Evolutionary conservation across 2,888 invertebrate genomes (phyloP), one percentile per base, ranked within the genome.

Genomic region (Arenicola marina): DNA sequence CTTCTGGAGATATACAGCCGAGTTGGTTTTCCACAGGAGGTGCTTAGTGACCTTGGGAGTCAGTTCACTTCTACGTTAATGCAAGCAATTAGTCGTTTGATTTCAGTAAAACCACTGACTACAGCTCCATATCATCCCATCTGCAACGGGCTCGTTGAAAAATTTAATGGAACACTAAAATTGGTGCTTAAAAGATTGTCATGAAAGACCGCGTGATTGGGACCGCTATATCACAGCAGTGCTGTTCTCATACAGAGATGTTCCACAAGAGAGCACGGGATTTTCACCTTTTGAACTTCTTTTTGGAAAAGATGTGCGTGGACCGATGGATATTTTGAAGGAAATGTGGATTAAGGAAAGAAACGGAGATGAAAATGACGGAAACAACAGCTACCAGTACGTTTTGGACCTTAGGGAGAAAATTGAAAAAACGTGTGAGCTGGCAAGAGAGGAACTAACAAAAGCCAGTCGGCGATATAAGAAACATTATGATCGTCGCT

Each of bases 161-260:
- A n/a, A n/a, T n/a, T n/a, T n/a, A n/a, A n/a, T n/a, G n/a, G n/a
- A n/a, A n/a, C n/a, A n/a, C n/a, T n/a, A n/a, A n/a, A n/a, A n/a
- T n/a, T n/a, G n/a, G n/a, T n/a, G n/a, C n/a, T n/a, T n/a, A n/a
- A n/a, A n/a, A n/a, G n/a, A n/a, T n/a, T n/a, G n/a, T n/a, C n/a
- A n/a, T 11, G 58, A 67, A 24, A 62, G 43, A 38, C 66, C 66
- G 26, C 53, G 62, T 18, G 61, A 71, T 26, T 72, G 72, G 71
- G 71, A 74, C 51, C 51, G 63, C 34, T 70, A 65, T 48, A 26
- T 70, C 7, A 24, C 64, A 28, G 45, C 65, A 4, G 38, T 66
- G 1, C 45, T 71, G 21, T 72, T 72, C 58, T 67, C 67, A 2
- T 70, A 70, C 24, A 48, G 70, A 31, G 72, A 69, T 46, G 64